phyloP scores from a whole-genome alignment of 2,113 vertebrate species.

The Terrapene triunguis region DNA sequence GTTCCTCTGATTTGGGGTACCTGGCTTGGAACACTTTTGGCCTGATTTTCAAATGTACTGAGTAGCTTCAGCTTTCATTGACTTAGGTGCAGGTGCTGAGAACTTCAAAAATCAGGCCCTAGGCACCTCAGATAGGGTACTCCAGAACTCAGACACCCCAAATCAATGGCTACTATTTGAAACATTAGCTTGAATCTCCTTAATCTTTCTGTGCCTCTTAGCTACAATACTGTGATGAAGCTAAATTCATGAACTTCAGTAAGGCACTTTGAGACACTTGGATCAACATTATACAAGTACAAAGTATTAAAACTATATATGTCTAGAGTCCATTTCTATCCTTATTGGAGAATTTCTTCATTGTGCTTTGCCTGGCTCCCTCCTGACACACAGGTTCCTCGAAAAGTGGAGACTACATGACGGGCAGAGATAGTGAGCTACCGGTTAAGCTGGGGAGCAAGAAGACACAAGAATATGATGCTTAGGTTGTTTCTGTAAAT shows the following conservation, averaged over 20 bases:
- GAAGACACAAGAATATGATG: not conserved
- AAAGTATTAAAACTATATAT: not conserved
- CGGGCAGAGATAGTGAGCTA: not conserved
- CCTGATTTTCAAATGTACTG: not conserved
- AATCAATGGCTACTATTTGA: not conserved
- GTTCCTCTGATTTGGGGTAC: not conserved
- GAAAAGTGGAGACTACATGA: not conserved
- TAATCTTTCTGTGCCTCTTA: not conserved
- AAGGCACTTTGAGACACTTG: not conserved
- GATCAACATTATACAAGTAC: not conserved
- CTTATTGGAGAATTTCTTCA: not conserved
- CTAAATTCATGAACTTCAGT: not conserved
- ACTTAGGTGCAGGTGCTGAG: not conserved
- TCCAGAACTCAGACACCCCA: not conserved
- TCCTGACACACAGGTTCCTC: not conserved
- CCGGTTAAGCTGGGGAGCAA: not conserved
- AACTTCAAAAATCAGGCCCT: not conserved
- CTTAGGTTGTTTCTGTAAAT: not conserved
- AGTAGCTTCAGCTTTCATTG: not conserved
- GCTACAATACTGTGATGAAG: rapidly evolving
- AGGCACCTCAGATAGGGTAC: not conserved
- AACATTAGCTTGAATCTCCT: not conserved
- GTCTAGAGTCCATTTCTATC: not conserved
- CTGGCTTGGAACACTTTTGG: not conserved
- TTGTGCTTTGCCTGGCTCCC: not conserved